phyloP scores from a whole-genome alignment of 2,113 vertebrate genomes.

The Platanista minor region DNA sequence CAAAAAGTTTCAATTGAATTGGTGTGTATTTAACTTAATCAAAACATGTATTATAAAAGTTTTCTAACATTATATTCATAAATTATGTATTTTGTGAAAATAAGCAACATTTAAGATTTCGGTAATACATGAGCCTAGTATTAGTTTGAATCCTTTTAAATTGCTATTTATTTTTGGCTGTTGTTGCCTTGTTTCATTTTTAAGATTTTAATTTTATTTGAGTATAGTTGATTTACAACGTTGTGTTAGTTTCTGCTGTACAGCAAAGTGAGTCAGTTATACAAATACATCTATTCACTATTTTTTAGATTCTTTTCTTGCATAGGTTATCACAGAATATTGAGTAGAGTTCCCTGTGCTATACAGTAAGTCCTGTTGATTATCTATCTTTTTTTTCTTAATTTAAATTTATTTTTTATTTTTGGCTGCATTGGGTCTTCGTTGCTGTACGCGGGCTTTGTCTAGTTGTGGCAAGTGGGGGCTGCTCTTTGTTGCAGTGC shows the following conservation, averaged over 20 bases:
- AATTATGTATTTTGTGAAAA: neutral
- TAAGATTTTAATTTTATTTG: neutral
- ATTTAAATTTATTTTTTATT: no score
- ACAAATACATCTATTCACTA: neutral
- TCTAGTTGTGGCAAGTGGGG: no score
- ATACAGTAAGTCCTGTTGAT: neutral
- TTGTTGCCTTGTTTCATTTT: neutral
- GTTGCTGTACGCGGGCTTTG: no score
- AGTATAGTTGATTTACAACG: neutral
- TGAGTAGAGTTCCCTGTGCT: neutral
- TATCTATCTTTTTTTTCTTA: neutral
- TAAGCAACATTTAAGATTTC: neutral
- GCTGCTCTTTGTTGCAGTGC: no score
- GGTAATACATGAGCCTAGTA: neutral
- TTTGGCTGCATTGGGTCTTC: no score
- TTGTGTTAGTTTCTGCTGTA: neutral
- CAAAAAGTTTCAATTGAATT: conserved; percentile 1
- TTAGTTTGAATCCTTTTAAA: neutral
- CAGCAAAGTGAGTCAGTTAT: neutral
- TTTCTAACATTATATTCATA: neutral
- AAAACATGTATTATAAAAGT: neutral
- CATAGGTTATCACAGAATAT: neutral
- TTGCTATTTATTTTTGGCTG: neutral
- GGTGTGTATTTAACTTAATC: neutral
- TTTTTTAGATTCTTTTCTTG: neutral